Conservation (phyloP, 1,140 invertebrate genomes). For the Euura lappo region DNA sequence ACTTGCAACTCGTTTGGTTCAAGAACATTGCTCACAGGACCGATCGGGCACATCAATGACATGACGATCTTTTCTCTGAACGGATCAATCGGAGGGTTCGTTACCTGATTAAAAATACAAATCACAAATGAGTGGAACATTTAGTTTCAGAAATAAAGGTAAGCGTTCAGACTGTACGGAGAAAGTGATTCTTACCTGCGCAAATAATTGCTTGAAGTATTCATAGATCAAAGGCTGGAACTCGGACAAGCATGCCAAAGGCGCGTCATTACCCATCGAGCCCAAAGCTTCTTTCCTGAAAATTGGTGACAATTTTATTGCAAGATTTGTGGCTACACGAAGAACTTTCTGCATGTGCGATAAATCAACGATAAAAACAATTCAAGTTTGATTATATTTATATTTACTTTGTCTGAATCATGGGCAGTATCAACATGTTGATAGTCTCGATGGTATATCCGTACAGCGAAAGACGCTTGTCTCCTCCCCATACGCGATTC, state of each 20-base stretch:
- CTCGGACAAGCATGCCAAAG: conserved; percentile 92
- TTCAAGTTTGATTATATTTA: conserved; percentile 17
- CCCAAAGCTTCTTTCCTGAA: conserved; percentile 96
- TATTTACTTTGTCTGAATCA: conserved; percentile 94
- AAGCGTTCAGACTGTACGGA: no score
- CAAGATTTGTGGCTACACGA: conserved; percentile 10
- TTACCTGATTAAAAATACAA: conserved; percentile 68
- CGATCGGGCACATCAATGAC: conserved; percentile 91
- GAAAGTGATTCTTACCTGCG: conserved; percentile 69
- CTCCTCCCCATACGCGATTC: conserved; percentile 69
- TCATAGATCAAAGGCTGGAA: conserved; percentile 95
- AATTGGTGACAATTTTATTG: conserved; percentile 7
- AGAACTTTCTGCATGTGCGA: background rate
- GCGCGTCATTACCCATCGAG: conserved; percentile 99
- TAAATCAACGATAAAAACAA: background rate
- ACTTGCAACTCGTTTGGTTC: conserved; percentile 90
- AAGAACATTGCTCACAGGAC: conserved; percentile 94
- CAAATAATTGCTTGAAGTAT: conserved; percentile 99
- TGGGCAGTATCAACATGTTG: conserved; percentile 91
- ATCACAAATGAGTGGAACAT: background rate
- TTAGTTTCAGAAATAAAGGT: no score
- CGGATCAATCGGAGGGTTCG: conserved; percentile 99
- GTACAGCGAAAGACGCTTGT: conserved; percentile 88
- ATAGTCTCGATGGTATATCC: conserved; percentile 96
- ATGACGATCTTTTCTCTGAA: conserved; percentile 99